Evolutionary conservation across 2,113 vertebrate genomes (phyloP), one percentile per base, ranked within the genome.

Genomic region (Anolis sagrei): DNA sequence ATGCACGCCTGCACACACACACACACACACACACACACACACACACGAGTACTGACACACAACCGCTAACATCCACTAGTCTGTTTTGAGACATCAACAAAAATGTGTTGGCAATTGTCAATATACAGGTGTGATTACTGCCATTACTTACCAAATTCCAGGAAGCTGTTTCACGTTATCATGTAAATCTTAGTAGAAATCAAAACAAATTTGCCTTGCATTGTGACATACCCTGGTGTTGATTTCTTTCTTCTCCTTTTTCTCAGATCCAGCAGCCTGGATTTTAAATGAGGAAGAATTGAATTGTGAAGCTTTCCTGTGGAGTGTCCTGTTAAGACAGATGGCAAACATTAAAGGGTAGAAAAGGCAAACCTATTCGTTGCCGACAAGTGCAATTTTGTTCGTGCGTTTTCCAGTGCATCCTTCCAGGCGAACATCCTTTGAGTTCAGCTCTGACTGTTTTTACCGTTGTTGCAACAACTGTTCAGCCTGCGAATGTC

Each of bases 201-300:
- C 49, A 68, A 2, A 85, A 79, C 36, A 2, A 74, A 11, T 36
- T 27, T 68, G 64, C 9, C 16, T 74, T n/a, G 4, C 6, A 25
- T 36, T 32, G 13, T 83, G 25, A 86, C 84, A 62, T 86, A 86
- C 84, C 84, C 79, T 80, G 77, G 64, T 74, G 69, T 21, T n/a
- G 61, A 44, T 36, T 80, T 72, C 74, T 64, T 29, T 64, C 39
- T 64, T 49, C 78, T 75, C 39, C 77, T 29, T 39, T 48, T 86
- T 74, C 23, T 74, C 58, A 44, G 51, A 62, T 62, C 36, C 36
- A 73, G 2, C 51, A 66, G 84, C 61, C 61, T 29, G 32, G 78
- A 34, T 29, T 44, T 68, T 49, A 75, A 54, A 66, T 48, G 84
- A 51, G 69, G n/a, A 64, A 77, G 74, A 25, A 69, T 49, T 23